Evolutionary conservation across 2,113 vertebrate species (phyloP), one percentile per base, ranked within the genome.

Genomic region (Sigmodon hispidus): DNA sequence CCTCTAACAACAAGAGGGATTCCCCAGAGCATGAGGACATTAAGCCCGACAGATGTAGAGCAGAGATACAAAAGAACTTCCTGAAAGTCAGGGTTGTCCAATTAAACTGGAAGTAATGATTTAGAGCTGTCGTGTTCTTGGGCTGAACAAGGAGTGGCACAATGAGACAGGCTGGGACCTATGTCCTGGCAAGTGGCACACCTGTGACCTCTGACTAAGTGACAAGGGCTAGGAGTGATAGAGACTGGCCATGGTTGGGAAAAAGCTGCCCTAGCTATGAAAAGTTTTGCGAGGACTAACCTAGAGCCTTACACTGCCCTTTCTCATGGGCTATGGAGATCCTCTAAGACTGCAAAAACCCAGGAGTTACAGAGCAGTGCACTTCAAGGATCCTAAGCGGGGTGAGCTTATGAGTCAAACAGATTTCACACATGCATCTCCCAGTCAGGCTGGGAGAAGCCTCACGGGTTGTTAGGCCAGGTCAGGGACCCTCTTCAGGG

Each of bases 41-140:
- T 9, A 90, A 95, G 67, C 57, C 57, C 69, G 45, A 72, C 63
- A n/a, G 70, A 95, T 91, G 57, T 90, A 52, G 91, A 73, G 95
- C 63, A 95, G 83, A 94, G 83, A 77, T n/a, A 61, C 73, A 89
- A 84, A 90, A 67, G 94, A 91, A 95, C 73, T 97, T 96, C 97
- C 96, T 97, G 97, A 95, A 97, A 96, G 50, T 89, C 86, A 75
- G 22, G 76, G 7, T 72, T 96, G 95, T 93, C 89, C 59, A 65
- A 55, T 85, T 31, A 93, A 90, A 95, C 85, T 83, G 87, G 83
- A 95, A 97, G 70, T 59, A 65, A 89, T 87, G 77, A 79, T 91
- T 95, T 92, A 93, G 36, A 59, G 22, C 31, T n/a, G 43, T n/a
- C 24, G 48, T 7, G 61, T 61, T 92, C 75, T 57, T 93, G 92